Conservation (phyloP, 23 tunicate genomes). For the Phallusia fumigata region DNA sequence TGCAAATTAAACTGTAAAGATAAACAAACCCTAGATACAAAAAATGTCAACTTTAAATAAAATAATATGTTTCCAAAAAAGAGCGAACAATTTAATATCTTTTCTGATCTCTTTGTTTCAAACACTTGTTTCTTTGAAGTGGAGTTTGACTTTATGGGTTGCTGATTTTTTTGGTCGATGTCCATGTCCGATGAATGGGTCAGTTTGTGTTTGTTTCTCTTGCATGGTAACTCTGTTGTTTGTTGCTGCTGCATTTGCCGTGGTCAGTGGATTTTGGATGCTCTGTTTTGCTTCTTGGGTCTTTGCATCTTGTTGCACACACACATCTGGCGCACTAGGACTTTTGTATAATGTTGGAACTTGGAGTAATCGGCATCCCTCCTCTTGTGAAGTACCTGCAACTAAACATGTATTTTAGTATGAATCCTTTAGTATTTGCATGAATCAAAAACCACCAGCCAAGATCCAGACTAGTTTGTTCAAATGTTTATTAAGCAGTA, state of each 20-base stretch:
- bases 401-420: not conserved
- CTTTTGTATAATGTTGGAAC: slow-evolving; percentile 17
- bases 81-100: too few relatives aligned
- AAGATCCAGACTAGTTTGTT: too few relatives aligned
- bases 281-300: not conserved
- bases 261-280: not conserved
- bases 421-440: too few relatives aligned
- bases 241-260: too few relatives aligned
- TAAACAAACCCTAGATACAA: too few relatives aligned
- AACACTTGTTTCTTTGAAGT: slow-evolving; percentile 6
- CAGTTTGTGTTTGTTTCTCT: not conserved
- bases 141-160: not conserved
- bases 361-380: not conserved
- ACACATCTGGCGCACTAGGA: slow-evolving; percentile 40
- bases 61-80: too few relatives aligned
- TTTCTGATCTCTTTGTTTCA: too few relatives aligned
- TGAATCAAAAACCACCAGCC: too few relatives aligned
- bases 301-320: not conserved
- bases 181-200: not conserved
- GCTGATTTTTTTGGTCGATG: not conserved
- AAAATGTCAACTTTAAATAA: too few relatives aligned
- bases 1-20: too few relatives aligned
- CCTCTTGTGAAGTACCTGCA: not conserved
- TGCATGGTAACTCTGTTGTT: not conserved
- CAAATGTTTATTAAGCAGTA: too few relatives aligned